Evolutionary conservation across 2,113 vertebrate species (phyloP), one percentile per base, ranked within the genome.

Genomic region (Columbina picui): DNA sequence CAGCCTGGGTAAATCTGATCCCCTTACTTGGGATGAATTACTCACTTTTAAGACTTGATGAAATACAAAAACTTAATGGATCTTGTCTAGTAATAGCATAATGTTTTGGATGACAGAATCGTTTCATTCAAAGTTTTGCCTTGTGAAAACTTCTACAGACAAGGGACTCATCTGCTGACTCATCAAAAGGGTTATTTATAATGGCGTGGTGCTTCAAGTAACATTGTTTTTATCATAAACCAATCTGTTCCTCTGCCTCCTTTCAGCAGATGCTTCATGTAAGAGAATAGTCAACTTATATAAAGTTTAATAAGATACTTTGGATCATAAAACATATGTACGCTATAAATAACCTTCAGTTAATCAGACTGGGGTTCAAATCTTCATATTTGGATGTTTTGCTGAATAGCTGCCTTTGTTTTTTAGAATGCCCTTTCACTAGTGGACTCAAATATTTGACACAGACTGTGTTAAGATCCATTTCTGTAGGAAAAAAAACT

Each of bases 191-290:
- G 86, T 53, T 94, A 81, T 95, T 90, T 92, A 65, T 84, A 71
- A 73, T 7, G 17, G 6, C 26, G 39, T 7, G 36, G 9, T 36
- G 43, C 80, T 96, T 53, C 83, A 22, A 70, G 60, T 63, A 26
- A 12, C 68, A 15, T 74, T 84, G 88, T 41, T 83, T 92, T 71
- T 64, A 60, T 83, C 68, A 49, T 39, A 22, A 91, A 87, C 36
- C 86, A 92, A 67, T 69, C 88, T 94, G 86, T 90, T 96, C 90
- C 53, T 82, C 68, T 93, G 68, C 76, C 56, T 84, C 57, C 64
- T 69, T 87, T 68, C 80, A 41, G 86, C 90, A 94, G 80, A 88
- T 86, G 86, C 79, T 64, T 36, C 30, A 3, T 49, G 36, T 63
- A 12, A 84, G 76, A 56, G 74, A 90, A 64, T 16, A 75, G 52